phyloP scores from a whole-genome alignment of 1,140 invertebrate species.

The Neodiprion lecontei region DNA sequence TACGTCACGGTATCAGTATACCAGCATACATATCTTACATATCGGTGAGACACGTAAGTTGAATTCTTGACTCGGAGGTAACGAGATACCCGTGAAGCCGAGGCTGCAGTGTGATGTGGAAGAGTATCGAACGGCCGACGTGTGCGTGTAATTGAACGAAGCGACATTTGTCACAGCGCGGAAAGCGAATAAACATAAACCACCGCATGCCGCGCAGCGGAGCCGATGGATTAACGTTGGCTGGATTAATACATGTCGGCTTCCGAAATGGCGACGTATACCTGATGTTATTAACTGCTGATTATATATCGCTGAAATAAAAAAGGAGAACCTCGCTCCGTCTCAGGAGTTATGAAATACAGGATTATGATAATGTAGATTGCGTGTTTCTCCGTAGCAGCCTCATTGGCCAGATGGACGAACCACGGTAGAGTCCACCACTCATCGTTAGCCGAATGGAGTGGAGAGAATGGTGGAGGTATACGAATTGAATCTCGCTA shows the following conservation, averaged over 20 bases:
- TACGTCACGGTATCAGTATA: too few species aligned
- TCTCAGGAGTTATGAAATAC: slow-evolving; percentile 1
- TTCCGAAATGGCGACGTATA: not conserved
- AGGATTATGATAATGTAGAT: slow-evolving; percentile 14
- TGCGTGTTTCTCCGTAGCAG: slow-evolving; percentile 4
- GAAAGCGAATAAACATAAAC: too few species aligned
- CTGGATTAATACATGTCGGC: not conserved
- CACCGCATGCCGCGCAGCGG: too few species aligned
- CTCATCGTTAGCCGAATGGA: slow-evolving; percentile 11
- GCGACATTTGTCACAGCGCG: too few species aligned
- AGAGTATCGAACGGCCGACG: too few species aligned
- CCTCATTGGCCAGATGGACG: not conserved
- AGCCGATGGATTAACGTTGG: not conserved
- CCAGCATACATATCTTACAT: too few species aligned
- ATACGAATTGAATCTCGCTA: not conserved
- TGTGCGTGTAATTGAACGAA: too few species aligned
- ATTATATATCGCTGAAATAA: not conserved
- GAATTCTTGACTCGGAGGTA: too few species aligned
- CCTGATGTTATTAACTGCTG: not conserved
- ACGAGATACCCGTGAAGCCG: too few species aligned
- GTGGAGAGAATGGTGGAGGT: not conserved
- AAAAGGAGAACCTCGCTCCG: not conserved
- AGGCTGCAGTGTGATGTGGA: too few species aligned
- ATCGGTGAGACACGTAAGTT: too few species aligned
- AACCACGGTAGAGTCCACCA: not conserved